Evolutionary conservation across 2,888 invertebrate genomes (phyloP).

Genomic region (Liposcelis brunnea): DNA sequence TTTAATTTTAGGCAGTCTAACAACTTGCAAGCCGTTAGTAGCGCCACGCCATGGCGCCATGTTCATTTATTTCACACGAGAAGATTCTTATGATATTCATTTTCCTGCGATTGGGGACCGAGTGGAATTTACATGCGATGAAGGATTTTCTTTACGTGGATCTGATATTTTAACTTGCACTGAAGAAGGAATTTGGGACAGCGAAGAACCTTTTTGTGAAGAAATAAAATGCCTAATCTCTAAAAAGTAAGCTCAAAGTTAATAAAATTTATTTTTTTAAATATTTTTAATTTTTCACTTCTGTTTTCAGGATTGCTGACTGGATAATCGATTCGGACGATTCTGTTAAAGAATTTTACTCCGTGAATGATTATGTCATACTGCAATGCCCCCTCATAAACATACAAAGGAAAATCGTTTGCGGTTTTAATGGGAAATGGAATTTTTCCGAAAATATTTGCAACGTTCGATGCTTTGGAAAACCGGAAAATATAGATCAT

Average conservation of each 20-base stretch:
- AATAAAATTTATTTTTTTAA: background rate
- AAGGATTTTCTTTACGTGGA: conserved; percentile 28
- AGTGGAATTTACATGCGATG: conserved; percentile 33
- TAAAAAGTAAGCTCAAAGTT: conserved; percentile 15
- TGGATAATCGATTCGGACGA: too few species aligned
- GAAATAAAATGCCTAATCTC: conserved; percentile 27
- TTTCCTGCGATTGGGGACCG: conserved; percentile 16
- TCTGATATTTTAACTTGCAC: conserved; percentile 33
- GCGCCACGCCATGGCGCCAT: conserved; percentile 7
- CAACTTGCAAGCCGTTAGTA: background rate
- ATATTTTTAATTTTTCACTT: background rate
- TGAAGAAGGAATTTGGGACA: conserved; percentile 35
- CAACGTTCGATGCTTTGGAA: too few species aligned
- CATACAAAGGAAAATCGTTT: too few species aligned
- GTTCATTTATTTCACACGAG: conserved; percentile 1
- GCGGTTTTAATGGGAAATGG: too few species aligned
- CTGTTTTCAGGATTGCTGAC: conserved; percentile 16
- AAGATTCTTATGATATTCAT: conserved; percentile 11
- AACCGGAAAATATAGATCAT: background rate
- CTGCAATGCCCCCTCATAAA: too few species aligned
- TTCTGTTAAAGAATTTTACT: too few species aligned
- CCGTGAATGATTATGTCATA: too few species aligned
- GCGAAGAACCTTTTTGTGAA: conserved; percentile 27
- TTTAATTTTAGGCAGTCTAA: background rate
- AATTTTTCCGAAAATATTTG: too few species aligned